Evolutionary conservation across 2,888 invertebrate genomes (phyloP), one percentile per base, ranked within the genome.

Genomic region (Aphidoletes aphidimyza): DNA sequence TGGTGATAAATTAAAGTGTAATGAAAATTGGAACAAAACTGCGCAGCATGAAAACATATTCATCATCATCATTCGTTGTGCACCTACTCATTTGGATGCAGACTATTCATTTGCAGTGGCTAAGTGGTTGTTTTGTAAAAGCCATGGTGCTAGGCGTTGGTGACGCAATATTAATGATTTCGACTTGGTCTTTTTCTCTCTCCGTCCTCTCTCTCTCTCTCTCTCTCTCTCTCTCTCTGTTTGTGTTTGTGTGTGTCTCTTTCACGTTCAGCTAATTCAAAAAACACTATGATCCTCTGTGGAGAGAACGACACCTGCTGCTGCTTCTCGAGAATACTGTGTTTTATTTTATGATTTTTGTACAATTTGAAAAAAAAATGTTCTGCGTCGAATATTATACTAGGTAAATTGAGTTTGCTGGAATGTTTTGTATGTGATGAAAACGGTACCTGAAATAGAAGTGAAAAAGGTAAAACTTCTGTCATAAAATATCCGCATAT

Each of bases 401-500:
- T 22, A 37, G 22, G 37, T n/a, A 26, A n/a, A 2, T 1, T 9
- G 36, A 1, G 6, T 5, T 22, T 59, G 69, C 3, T 34, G 5
- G 14, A 34, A 9, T 22, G 54, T 54, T 22, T 22, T 22, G 22
- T 6, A 6, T 54, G 47, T 14, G 14, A 30, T 69, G n/a, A 30
- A 69, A 69, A 30, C 30, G n/a, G 14, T n/a, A 69, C 0, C 34
- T 30, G 14, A 69, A 69, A 26, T 30, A 30, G 69, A 30, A 22
- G n/a, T 22, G 54, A 54, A 37, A 78, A 81, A n/a, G 81, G 81
- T 22, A 81, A 36, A 81, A 81, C 37, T 81, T 81, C 37, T 81
- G 36, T 81, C 37, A 81, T 81, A 81, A 37, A 81, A 81, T 81
- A 81, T 81, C 37, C 37, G n/a, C 81, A 81, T 81, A 81, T 69